These are phyloP conservation scores for Coregonus ussuriensis DNA, from an alignment of 2,797 vertebrate species.

Conservation along the genomic window DNA sequence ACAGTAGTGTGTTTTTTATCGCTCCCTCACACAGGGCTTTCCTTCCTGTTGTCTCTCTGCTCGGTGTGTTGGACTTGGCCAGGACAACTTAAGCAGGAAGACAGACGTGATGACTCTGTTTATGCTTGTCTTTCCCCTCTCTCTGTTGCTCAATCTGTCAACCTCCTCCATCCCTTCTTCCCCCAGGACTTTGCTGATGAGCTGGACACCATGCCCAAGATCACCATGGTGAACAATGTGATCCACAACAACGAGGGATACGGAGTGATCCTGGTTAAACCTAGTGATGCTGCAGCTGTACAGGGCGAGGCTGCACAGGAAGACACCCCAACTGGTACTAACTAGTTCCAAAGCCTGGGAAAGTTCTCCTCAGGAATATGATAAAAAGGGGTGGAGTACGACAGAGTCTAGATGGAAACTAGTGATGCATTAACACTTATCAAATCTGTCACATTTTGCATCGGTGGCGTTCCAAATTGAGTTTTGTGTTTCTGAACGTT, in stretches of 20 bases:
- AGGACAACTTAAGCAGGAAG: background rate
- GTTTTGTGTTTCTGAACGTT: too few species aligned
- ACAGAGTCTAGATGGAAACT: too few species aligned
- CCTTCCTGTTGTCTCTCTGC: background rate
- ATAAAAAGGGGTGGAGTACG: too few species aligned
- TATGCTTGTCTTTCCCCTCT: conserved; percentile 11
- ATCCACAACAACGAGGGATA: conserved; percentile 96
- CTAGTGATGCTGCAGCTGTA: conserved; percentile 58
- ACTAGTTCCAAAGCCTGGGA: background rate
- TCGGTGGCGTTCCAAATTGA: too few species aligned
- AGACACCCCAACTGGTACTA: conserved; percentile 59
- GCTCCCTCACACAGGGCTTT: background rate
- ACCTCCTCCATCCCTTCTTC: background rate
- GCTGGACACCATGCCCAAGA: conserved; percentile 82
- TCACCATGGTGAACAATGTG: conserved; percentile 91
- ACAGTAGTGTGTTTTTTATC: background rate
- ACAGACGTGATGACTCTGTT: conserved; percentile 8
- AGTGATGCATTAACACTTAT: too few species aligned
- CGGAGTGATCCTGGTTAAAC: conserved; percentile 90
- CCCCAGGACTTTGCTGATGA: conserved; percentile 88
- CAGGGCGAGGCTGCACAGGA: conserved; percentile 34
- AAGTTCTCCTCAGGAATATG: too few species aligned
- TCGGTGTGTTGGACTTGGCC: conserved; percentile 7
- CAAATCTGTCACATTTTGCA: too few species aligned
- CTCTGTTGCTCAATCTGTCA: conserved; percentile 3